Conservation (phyloP, 2,797 vertebrate species). For the Hemitrygon akajei region DNA sequence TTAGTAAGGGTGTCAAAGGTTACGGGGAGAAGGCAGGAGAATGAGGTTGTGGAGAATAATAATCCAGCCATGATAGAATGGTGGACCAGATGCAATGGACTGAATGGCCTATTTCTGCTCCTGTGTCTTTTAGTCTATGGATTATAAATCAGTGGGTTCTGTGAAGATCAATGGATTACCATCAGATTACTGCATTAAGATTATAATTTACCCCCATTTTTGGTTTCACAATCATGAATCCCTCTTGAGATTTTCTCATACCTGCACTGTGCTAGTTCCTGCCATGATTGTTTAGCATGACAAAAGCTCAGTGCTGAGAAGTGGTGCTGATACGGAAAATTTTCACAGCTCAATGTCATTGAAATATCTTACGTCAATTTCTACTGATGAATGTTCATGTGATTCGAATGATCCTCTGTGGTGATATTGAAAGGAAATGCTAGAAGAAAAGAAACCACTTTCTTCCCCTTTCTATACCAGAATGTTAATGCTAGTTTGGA, state of each 20-base stretch:
- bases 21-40: too few relatives aligned
- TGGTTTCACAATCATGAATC: neutral
- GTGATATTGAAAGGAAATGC: neutral
- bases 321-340: neutral
- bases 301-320: neutral
- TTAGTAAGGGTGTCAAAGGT: too few relatives aligned
- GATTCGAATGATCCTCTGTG: neutral
- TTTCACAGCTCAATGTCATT: neutral
- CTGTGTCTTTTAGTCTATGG: too few relatives aligned
- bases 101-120: too few relatives aligned
- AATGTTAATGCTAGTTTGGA: neutral
- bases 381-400: neutral
- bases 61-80: too few relatives aligned
- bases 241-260: neutral
- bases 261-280: neutral
- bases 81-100: too few relatives aligned
- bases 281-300: neutral
- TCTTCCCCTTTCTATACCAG: neutral
- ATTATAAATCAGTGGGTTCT: neutral
- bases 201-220: neutral
- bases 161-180: too few relatives aligned
- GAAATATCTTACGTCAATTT: neutral
- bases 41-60: too few relatives aligned
- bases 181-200: neutral
- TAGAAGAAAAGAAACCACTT: neutral